Evolutionary conservation across 2,888 invertebrate genomes (phyloP).

Genomic region (Pollenia angustigena): DNA sequence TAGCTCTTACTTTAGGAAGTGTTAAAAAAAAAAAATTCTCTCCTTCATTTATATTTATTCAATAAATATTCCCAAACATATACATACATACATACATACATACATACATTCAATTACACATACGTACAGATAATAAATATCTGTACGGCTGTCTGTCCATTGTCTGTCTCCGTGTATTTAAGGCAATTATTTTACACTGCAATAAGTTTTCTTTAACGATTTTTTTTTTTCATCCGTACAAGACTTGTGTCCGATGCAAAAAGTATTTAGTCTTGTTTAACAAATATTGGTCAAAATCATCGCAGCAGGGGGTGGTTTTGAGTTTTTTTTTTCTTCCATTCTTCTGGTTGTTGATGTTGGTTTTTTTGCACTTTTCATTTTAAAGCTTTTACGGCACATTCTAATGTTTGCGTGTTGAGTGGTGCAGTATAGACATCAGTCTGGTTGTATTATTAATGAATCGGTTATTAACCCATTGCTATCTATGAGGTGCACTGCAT

Average conservation of each 20-base stretch:
- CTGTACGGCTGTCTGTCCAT: neutral
- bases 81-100: neutral
- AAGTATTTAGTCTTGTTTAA: slow-evolving; percentile 69
- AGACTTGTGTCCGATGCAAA: slow-evolving; percentile 43
- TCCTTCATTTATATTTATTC: slow-evolving; percentile 21
- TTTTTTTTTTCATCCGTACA: slow-evolving; percentile 38
- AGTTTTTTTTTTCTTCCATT: slow-evolving; percentile 28
- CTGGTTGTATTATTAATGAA: slow-evolving; percentile 38
- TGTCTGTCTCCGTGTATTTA: slow-evolving; percentile 9
- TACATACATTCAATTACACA: neutral
- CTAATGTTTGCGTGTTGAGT: slow-evolving; percentile 59
- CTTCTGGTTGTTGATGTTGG: slow-evolving; percentile 9
- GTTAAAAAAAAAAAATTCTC: slow-evolving; percentile 41
- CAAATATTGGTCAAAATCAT: slow-evolving; percentile 74
- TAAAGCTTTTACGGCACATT: slow-evolving; percentile 43
- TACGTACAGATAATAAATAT: neutral
- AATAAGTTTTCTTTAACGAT: slow-evolving; percentile 60
- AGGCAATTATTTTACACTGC: slow-evolving; percentile 64
- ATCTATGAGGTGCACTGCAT: too few species aligned
- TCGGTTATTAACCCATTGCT: slow-evolving; percentile 44
- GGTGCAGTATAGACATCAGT: slow-evolving; percentile 15
- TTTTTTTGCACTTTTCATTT: slow-evolving; percentile 42
- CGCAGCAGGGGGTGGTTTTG: slow-evolving; percentile 71
- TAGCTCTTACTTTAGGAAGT: slow-evolving; percentile 45
- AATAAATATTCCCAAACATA: slow-evolving; percentile 28